Conservation (phyloP, 2,113 vertebrate species). For the Hydrochoerus hydrochaeris region DNA sequence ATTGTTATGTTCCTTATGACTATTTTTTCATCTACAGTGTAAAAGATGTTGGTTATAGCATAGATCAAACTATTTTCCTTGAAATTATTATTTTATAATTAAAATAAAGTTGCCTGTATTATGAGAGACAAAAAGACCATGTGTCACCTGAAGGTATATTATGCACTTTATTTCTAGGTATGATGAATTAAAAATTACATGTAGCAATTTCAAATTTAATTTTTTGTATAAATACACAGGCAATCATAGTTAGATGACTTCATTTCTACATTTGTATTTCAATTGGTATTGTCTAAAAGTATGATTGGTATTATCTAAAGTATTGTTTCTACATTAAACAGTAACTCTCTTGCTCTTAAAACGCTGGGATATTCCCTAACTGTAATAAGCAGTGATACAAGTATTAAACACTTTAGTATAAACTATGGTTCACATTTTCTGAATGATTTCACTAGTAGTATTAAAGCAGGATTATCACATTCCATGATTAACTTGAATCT, state of each 20-base stretch:
- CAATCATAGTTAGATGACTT: not conserved
- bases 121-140: not conserved
- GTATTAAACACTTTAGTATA: not conserved
- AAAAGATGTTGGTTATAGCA: not conserved
- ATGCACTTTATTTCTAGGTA: not conserved
- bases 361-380: not conserved
- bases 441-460: not conserved
- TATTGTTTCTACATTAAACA: not conserved
- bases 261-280: not conserved
- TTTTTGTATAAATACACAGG: not conserved
- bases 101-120: not conserved
- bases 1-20: not conserved
- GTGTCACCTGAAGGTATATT: not conserved
- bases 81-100: not conserved
- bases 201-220: not conserved
- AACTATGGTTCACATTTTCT: not conserved
- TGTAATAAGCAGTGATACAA: not conserved
- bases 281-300: not conserved
- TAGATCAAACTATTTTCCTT: not conserved
- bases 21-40: not conserved
- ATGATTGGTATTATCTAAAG: not conserved
- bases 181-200: not conserved
- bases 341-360: not conserved
- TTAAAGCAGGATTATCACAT: not conserved
- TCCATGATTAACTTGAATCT: fast-evolving